Percentiles rank a stretch among this genome's conserved stretches.
phyloP scores from a whole-genome alignment of 2,113 vertebrate genomes.

The Mirounga angustirostris region DNA sequence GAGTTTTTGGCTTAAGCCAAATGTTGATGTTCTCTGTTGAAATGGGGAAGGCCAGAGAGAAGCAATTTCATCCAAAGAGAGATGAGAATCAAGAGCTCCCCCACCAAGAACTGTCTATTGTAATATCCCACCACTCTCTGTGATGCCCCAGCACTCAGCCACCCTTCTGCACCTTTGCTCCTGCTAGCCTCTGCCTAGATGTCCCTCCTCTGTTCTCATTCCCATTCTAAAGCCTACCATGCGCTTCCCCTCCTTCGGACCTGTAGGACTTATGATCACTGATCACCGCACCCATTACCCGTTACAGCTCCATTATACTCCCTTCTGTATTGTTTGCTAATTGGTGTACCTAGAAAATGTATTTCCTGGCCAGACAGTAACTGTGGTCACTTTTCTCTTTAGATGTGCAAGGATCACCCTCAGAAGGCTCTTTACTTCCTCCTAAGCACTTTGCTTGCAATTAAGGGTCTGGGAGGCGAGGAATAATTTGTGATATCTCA shows the following conservation, averaged over 20 bases:
- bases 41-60: neutral
- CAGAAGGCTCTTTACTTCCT: neutral
- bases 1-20: neutral
- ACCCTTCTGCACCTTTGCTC: too few relatives aligned
- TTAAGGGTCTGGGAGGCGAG: neutral
- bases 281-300: neutral
- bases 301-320: neutral
- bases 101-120: accelerated
- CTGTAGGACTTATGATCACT: accelerated
- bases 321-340: neutral
- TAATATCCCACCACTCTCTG: neutral
- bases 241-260: neutral
- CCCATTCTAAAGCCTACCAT: neutral
- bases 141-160: accelerated
- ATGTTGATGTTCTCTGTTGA: neutral
- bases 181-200: neutral
- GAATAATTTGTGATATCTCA: neutral
- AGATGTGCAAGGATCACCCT: neutral
- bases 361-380: neutral
- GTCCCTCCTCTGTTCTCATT: neutral
- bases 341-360: neutral
- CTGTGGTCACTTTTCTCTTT: neutral
- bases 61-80: neutral
- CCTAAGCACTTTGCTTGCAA: neutral
- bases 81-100: neutral